These are phyloP conservation scores for Asteroscopus sphinx DNA, from an alignment of 2,888 invertebrate genomes.

Conservation along the genomic window DNA sequence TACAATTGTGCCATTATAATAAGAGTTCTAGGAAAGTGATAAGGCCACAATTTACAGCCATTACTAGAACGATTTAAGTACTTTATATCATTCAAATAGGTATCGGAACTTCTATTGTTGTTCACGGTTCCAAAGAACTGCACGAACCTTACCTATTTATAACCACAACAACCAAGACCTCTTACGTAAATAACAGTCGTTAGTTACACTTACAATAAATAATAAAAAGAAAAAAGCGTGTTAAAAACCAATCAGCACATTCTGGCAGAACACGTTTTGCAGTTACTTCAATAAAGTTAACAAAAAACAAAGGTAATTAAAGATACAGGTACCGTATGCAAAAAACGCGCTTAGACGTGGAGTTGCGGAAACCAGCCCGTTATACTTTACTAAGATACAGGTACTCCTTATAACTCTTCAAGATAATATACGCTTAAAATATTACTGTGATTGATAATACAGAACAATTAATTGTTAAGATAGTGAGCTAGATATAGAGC, in stretches of 20 bases:
- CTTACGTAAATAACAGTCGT: constrained; percentile 5
- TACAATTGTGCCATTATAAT: constrained; percentile 3
- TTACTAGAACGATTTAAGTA: constrained; percentile 32
- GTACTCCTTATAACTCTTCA: too few relatives aligned
- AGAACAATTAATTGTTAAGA: too few relatives aligned
- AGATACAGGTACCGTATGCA: too few relatives aligned
- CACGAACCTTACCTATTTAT: constrained; percentile 15
- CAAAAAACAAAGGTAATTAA: constrained; percentile 2
- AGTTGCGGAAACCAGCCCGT: too few relatives aligned
- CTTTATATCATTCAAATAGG: constrained; percentile 4
- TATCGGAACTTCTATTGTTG: constrained; percentile 14
- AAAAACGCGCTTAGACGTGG: too few relatives aligned
- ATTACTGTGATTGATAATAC: too few relatives aligned
- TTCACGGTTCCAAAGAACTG: not conserved
- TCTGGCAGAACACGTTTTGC: not conserved
- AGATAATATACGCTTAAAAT: too few relatives aligned
- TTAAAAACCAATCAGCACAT: not conserved
- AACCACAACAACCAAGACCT: constrained; percentile 19
- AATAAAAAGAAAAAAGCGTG: not conserved
- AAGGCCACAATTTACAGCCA: not conserved
- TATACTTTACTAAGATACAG: too few relatives aligned
- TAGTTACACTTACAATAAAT: constrained; percentile 11
- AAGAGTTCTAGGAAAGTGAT: constrained; percentile 35
- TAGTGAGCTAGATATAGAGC: too few relatives aligned
- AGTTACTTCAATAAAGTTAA: not conserved